Evolutionary conservation across 2,888 invertebrate species (phyloP).

Genomic region (Loripinus fragilis): DNA sequence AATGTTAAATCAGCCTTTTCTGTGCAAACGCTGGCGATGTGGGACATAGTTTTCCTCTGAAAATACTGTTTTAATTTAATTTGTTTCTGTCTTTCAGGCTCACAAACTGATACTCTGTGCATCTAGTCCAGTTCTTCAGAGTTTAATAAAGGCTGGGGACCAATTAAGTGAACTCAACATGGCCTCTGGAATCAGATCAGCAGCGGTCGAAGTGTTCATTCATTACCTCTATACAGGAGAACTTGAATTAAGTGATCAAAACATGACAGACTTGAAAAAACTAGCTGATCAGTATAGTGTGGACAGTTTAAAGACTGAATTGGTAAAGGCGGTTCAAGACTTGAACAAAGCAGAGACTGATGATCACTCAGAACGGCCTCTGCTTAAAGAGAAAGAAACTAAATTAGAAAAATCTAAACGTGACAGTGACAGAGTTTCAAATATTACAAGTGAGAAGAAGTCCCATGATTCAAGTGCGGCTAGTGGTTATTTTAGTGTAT

Average conservation of each 20-base stretch:
- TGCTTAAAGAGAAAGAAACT: too few relatives aligned
- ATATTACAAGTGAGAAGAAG: too few relatives aligned
- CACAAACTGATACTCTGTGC: conserved; percentile 60
- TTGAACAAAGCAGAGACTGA: neutral
- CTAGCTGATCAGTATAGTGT: conserved; percentile 44
- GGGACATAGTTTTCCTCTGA: too few relatives aligned
- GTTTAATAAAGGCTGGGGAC: conserved; percentile 42
- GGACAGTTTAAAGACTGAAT: conserved; percentile 6
- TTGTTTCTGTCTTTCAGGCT: conserved; percentile 28
- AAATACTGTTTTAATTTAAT: neutral
- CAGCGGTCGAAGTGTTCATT: conserved; percentile 57
- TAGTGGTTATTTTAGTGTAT: too few relatives aligned
- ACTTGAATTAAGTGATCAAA: conserved; percentile 37
- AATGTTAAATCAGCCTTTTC: too few relatives aligned
- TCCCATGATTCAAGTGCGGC: too few relatives aligned
- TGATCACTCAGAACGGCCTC: too few relatives aligned
- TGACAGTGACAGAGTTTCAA: too few relatives aligned
- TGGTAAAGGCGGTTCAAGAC: neutral
- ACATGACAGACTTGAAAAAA: conserved; percentile 42
- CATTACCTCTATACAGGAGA: conserved; percentile 57
- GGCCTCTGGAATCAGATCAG: conserved; percentile 46
- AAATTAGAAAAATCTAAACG: too few relatives aligned
- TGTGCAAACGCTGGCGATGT: too few relatives aligned
- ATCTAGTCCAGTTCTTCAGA: conserved; percentile 48
- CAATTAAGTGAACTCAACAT: conserved; percentile 52